Conservation (phyloP, 2,888 invertebrate genomes). For the Cenopis cana region DNA sequence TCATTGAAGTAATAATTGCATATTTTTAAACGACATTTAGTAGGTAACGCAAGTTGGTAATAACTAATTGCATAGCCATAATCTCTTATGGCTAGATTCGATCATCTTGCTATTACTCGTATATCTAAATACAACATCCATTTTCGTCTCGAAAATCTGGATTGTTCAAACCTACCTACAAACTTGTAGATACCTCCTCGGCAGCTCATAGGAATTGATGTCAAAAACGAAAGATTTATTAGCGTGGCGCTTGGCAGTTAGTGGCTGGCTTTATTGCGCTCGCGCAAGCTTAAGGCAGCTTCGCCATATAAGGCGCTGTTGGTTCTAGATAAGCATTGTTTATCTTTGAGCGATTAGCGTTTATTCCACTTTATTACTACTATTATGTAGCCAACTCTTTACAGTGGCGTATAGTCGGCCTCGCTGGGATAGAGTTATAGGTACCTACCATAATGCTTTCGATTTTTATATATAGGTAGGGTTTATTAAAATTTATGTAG, state of each 20-base stretch:
- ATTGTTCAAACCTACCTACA: neutral
- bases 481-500: too few species aligned
- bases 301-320: conserved; percentile 71
- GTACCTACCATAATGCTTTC: neutral
- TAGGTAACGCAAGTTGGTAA: too few species aligned
- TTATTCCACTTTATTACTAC: conserved; percentile 35
- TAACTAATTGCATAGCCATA: neutral
- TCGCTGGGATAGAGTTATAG: neutral
- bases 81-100: neutral
- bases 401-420: neutral
- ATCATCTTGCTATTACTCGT: neutral
- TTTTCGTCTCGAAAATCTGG: neutral
- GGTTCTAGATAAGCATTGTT: conserved; percentile 75
- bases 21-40: too few species aligned
- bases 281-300: conserved; percentile 55
- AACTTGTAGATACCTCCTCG: neutral
- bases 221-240: neutral
- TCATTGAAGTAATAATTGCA: too few species aligned
- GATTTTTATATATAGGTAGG: neutral
- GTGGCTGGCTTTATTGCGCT: conserved; percentile 31
- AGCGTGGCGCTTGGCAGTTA: conserved; percentile 11
- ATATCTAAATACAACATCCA: too few species aligned
- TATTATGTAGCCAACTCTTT: conserved; percentile 14
- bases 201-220: neutral
- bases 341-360: conserved; percentile 69